Base-by-base conservation (phyloP, 2,113 vertebrate genomes). In the Bubo blakistoni region DNA sequence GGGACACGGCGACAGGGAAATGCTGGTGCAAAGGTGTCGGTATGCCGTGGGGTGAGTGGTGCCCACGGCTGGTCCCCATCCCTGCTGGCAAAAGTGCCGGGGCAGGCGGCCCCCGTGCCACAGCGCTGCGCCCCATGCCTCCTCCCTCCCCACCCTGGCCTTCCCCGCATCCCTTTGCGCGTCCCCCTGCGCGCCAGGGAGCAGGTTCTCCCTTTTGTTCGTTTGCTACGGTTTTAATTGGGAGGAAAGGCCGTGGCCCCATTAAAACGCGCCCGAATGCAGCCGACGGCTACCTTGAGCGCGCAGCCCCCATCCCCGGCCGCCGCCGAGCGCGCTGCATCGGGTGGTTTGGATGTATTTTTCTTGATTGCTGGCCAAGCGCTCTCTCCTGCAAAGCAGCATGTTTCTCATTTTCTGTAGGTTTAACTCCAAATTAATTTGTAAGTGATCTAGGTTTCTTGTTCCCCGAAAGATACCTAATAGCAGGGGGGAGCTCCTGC, bases 391-490 rank as follows among this genome's bases (percentile, higher is more conserved):
- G 94, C 94, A 94, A 97, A 94, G 97, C 95, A 96, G 95, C 95
- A 93, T 97, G 97, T 95, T 97, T 97, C 95, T 97, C 94, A 92
- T 97, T 97, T 97, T 96, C 94, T 96, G 93, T 94, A 90, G 86
- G 95, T 96, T 97, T 97, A 97, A 97, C 95, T 97, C 93, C 95
- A 97, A 95, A 96, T 97, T 96, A 97, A 97, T 97, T 97, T 96
- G 96, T 97, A 96, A 97, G 96, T 52, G 97, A 97, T 96, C 96
- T 97, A 96, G 89, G 94, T 95, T 92, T 96, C 96, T 95, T 93
- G 92, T 96, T 97, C 90, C 86, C 94, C 38, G 16, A 97, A 97
- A 97, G 97, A 97, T 94, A 96, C 81, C 92, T 89, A 97, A 96
- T 96, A 92, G 93, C 19, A 3, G 42, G 59, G 61, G 42, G 80